Conservation (phyloP, 2,888 invertebrate species). For the Eupelmus urozonus region DNA sequence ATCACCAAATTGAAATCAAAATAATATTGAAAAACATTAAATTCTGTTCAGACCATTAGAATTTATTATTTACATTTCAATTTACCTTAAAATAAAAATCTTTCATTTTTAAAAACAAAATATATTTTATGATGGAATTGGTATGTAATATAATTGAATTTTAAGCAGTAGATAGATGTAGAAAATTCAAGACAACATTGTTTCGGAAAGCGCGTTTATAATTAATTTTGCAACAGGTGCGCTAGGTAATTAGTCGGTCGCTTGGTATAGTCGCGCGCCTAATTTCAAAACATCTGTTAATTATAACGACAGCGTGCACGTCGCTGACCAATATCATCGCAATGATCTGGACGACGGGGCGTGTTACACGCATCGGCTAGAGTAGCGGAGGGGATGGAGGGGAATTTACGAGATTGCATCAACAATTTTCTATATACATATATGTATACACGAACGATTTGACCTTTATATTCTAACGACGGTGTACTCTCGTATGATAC, state of each 20-base stretch:
- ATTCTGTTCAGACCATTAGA: too few species aligned
- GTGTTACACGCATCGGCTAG: neutral
- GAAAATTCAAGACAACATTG: too few species aligned
- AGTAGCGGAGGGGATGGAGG: neutral
- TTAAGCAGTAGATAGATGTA: neutral
- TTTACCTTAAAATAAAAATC: too few species aligned
- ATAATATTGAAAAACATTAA: too few species aligned
- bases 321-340: neutral
- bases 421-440: too few species aligned
- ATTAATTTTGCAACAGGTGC: conserved; percentile 6
- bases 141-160: neutral
- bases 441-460: neutral
- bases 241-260: neutral
- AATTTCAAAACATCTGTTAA: neutral
- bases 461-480: neutral
- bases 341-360: too few species aligned
- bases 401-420: neutral
- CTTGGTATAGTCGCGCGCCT: too few species aligned
- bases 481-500: neutral
- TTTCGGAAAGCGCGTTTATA: too few species aligned
- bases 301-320: neutral
- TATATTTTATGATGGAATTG: too few species aligned
- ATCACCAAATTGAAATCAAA: too few species aligned
- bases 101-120: too few species aligned
- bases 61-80: too few species aligned